phyloP scores from a whole-genome alignment of 1,140 invertebrate genomes.

The Sitophilus oryzae region DNA sequence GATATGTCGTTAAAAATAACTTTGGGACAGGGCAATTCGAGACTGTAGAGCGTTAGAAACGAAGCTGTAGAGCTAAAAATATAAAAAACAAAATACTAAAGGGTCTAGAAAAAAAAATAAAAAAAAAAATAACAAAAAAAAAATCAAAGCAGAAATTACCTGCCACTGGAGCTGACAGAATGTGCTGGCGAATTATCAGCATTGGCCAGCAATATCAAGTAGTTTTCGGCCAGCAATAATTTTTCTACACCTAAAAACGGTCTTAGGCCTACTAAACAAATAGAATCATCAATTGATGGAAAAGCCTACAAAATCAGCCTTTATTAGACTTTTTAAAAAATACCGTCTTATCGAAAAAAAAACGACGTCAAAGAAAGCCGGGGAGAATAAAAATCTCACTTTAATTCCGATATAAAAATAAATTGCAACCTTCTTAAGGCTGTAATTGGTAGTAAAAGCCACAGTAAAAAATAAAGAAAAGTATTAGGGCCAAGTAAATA shows the following conservation, averaged over 20 bases:
- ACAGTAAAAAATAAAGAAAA: no score
- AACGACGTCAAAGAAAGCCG: no score
- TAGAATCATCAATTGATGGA: slow-evolving; percentile 56
- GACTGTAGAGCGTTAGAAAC: slow-evolving; percentile 60
- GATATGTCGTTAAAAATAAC: slow-evolving; percentile 61
- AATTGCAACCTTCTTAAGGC: no score
- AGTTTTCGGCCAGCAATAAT: slow-evolving; percentile 55
- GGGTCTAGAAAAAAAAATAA: no score
- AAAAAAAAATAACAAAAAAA: no score
- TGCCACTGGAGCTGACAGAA: slow-evolving; percentile 42
- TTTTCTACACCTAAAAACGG: slow-evolving; percentile 67
- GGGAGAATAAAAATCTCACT: no score
- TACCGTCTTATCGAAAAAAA: no score
- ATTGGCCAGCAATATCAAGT: slow-evolving; percentile 60
- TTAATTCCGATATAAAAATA: no score
- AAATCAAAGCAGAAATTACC: no score
- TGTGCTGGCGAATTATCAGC: slow-evolving; percentile 49
- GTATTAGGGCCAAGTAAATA: no score
- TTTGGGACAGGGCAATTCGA: slow-evolving; percentile 55
- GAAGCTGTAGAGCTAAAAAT: slow-evolving; percentile 38
- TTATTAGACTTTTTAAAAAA: no score
- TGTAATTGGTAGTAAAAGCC: no score
- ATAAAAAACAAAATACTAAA: neutral
- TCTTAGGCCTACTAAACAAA: slow-evolving; percentile 65
- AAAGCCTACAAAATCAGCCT: slow-evolving; percentile 48